These are phyloP conservation scores for Chelonia mydas DNA, from an alignment of 2,797 vertebrate genomes.

Conservation along the genomic window DNA sequence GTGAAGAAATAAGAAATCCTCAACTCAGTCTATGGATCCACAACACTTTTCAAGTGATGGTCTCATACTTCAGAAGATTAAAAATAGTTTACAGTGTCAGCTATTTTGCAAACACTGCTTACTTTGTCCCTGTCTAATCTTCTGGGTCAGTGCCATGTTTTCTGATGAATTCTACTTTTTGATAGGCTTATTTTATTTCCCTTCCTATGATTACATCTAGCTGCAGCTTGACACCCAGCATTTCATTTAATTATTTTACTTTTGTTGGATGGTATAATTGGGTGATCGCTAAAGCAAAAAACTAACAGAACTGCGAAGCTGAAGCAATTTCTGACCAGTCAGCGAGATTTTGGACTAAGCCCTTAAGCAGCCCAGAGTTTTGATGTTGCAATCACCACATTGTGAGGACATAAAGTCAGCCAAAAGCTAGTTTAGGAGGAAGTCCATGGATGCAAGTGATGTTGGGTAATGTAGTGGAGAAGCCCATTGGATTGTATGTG, in stretches of 20 bases:
- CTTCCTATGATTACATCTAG: background rate
- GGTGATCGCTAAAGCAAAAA: background rate
- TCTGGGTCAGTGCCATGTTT: conserved; percentile 2
- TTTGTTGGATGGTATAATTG: background rate
- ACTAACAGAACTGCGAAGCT: background rate
- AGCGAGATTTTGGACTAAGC: background rate
- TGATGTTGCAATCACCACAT: rapidly evolving
- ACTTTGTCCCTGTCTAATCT: background rate
- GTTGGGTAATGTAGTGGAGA: background rate
- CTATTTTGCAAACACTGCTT: conserved; percentile 19
- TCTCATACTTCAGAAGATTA: background rate
- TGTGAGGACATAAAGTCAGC: rapidly evolving
- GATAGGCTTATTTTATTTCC: background rate
- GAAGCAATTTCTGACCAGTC: background rate
- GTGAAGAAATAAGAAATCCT: conserved; percentile 10
- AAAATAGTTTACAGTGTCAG: conserved; percentile 34
- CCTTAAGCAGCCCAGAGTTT: background rate
- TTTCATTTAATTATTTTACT: background rate
- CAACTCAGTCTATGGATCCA: background rate
- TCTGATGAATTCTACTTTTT: background rate
- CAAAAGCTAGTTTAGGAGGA: background rate
- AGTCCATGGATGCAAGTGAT: background rate
- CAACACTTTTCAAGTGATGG: background rate
- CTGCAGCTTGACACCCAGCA: background rate
- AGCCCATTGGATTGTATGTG: background rate